phyloP scores from a whole-genome alignment of 2,888 invertebrate genomes.

The Eupithecia inturbata region DNA sequence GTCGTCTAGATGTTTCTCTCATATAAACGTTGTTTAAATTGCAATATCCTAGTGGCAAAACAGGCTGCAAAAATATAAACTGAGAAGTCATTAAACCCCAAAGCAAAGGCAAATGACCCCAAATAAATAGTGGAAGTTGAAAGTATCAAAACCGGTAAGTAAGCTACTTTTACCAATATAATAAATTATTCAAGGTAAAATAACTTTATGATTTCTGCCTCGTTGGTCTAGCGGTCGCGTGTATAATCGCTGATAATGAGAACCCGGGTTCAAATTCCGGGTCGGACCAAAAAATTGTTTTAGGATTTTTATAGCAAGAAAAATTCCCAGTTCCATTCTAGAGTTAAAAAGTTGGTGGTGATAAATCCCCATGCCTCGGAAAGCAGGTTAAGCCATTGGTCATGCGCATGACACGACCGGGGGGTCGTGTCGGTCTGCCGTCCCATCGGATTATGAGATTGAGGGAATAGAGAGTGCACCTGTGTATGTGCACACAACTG shows the following conservation, averaged over 20 bases:
- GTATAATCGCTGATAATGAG: background rate
- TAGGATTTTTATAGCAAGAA: no score
- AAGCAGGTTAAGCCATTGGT: background rate
- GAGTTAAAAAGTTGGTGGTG: no score
- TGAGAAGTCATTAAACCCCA: background rate
- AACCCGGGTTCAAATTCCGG: background rate
- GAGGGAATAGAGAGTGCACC: no score
- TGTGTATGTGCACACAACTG: no score
- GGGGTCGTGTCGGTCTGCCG: no score
- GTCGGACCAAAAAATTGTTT: background rate
- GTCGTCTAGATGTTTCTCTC: no score
- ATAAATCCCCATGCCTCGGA: no score
- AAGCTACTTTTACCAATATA: background rate
- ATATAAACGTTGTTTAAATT: background rate
- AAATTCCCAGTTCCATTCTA: no score
- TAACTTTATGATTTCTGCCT: background rate
- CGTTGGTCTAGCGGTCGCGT: background rate
- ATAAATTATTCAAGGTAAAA: background rate
- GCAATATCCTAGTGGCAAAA: background rate
- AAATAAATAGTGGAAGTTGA: background rate
- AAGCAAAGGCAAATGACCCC: background rate
- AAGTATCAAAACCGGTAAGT: slow-evolving; percentile 1
- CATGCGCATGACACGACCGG: no score
- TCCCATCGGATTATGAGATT: no score
- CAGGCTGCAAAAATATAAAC: background rate